A percentile compares a stretch with the other conserved stretches of the same genome.
Conservation (phyloP, 30 jellyfish, hydroid and myxozoan genomes). For the Cassiopea xamachana region DNA sequence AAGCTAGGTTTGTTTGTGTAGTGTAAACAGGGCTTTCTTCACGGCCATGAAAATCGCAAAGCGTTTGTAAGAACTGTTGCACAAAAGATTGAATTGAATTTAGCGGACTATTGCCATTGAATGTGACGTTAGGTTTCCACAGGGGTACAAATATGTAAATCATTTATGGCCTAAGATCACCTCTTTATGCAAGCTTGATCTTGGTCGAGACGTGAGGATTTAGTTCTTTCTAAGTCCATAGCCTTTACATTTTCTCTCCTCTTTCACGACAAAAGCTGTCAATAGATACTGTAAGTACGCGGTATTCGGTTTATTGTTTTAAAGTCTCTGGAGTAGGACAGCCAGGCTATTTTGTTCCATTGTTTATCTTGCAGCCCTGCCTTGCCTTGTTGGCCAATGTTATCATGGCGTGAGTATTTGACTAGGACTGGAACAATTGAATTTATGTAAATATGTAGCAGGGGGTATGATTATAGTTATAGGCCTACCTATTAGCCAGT, state of each 20-base stretch:
- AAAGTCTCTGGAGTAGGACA: not conserved
- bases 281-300: not conserved
- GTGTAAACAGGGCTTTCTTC: no score
- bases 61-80: not conserved
- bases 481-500: not conserved
- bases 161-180: conserved; percentile 26
- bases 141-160: conserved; percentile 58
- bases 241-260: not conserved
- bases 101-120: not conserved
- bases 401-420: not conserved
- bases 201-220: not conserved
- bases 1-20: no score
- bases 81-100: not conserved
- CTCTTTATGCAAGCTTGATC: not conserved
- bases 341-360: not conserved
- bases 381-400: not conserved
- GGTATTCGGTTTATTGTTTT: not conserved
- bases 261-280: not conserved
- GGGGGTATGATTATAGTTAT: not conserved
- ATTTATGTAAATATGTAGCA: not conserved
- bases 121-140: conserved; percentile 16
- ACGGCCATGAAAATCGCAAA: no score
- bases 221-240: not conserved
- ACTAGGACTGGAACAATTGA: not conserved
- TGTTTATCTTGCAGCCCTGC: not conserved